Percentiles rank a stretch among this genome's conserved stretches.
These are phyloP conservation scores for Tipula lateralis DNA, from an alignment of 2,888 invertebrate species.

Conservation along the genomic window DNA sequence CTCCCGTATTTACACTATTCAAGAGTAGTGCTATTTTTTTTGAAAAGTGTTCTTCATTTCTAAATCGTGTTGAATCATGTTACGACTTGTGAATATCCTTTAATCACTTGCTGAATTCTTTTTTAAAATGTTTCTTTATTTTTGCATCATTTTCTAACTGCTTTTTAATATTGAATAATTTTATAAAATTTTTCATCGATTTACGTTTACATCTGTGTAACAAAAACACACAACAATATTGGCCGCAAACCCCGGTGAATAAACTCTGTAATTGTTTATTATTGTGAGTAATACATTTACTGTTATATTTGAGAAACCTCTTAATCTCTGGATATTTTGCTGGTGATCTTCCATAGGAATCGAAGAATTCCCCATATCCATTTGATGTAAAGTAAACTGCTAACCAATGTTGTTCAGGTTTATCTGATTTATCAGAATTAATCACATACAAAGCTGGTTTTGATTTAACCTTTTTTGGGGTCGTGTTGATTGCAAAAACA, in stretches of 20 bases:
- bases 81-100: neutral
- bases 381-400: neutral
- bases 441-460: neutral
- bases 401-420: neutral
- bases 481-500: too few relatives aligned
- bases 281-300: neutral
- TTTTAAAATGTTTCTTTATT: neutral
- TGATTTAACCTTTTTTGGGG: neutral
- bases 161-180: neutral
- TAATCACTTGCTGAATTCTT: neutral
- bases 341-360: neutral
- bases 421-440: neutral
- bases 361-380: neutral
- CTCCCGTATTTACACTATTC: too few relatives aligned
- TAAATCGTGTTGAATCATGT: neutral
- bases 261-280: neutral
- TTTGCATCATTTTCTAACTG: neutral
- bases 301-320: neutral
- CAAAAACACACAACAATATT: constrained; percentile 27
- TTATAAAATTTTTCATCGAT: too few relatives aligned
- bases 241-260: neutral
- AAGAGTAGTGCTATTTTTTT: too few relatives aligned
- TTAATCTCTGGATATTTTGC: neutral
- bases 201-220: too few relatives aligned
- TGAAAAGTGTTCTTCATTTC: neutral